Conservation (phyloP, 2,113 vertebrate species). For the Microcebus griseorufus region DNA sequence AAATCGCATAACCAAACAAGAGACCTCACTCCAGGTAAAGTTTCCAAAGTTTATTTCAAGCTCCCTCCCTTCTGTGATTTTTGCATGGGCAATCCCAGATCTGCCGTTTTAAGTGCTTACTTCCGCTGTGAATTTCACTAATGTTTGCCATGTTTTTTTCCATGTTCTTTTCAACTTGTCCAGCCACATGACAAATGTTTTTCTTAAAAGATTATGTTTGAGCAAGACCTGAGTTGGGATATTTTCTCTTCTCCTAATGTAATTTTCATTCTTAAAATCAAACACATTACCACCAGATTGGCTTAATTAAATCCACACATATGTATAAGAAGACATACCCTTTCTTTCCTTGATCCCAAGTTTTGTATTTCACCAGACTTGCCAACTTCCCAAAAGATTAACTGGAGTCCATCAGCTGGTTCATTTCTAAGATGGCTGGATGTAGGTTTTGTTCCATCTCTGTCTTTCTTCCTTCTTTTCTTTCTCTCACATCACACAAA, state of each 20-base stretch:
- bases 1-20: neutral
- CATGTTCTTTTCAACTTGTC: neutral
- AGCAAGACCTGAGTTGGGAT: neutral
- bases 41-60: neutral
- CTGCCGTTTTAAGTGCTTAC: neutral
- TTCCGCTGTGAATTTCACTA: neutral
- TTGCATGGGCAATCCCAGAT: neutral
- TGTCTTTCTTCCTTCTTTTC: neutral
- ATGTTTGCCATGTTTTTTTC: constrained; percentile 22
- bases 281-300: neutral
- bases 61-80: neutral
- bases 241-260: neutral
- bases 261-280: constrained; percentile 20
- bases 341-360: neutral
- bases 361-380: neutral
- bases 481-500: neutral
- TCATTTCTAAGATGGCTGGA: neutral
- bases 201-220: constrained; percentile 13
- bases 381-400: neutral
- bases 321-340: neutral
- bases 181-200: neutral
- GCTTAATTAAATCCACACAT: neutral
- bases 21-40: neutral
- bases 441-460: neutral
- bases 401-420: neutral